Percentiles rank a stretch among this genome's conserved stretches.
These are phyloP conservation scores for Brachyptera putata DNA, from an alignment of 2,888 invertebrate species.

Conservation along the genomic window DNA sequence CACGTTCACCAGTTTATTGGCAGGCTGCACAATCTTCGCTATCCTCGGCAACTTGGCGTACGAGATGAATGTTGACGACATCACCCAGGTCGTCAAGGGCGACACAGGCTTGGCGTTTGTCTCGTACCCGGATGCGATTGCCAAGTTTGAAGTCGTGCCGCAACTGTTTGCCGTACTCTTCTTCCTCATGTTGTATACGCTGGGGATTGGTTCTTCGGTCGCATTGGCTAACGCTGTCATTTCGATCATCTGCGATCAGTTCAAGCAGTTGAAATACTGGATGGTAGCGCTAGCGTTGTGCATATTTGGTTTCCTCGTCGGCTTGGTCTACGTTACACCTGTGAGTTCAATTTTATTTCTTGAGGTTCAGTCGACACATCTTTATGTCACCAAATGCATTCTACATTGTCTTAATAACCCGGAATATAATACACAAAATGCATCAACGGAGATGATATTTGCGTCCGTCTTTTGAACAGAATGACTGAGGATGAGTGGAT, in stretches of 20 bases:
- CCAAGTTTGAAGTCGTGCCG: conserved; percentile 66
- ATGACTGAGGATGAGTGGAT: too few species aligned
- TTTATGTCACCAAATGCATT: too few species aligned
- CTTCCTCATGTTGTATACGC: conserved; percentile 75
- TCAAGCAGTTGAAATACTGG: conserved; percentile 57
- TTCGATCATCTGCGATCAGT: conserved; percentile 64
- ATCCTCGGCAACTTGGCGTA: conserved; percentile 76
- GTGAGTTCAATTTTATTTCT: conserved; percentile 55
- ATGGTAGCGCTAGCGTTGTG: conserved; percentile 56
- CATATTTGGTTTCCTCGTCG: conserved; percentile 56
- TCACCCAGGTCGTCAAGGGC: conserved; percentile 62
- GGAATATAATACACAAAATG: too few species aligned
- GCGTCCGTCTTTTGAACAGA: too few species aligned
- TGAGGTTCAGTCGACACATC: too few species aligned
- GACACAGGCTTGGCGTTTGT: conserved; percentile 79
- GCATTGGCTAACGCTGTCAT: conserved; percentile 65
- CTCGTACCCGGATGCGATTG: conserved; percentile 79
- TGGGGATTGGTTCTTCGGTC: conserved; percentile 72
- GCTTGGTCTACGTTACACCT: conserved; percentile 72
- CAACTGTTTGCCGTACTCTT: conserved; percentile 75
- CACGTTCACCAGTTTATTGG: conserved; percentile 75
- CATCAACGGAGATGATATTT: too few species aligned
- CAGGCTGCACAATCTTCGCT: conserved; percentile 78
- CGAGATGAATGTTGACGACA: conserved; percentile 51
- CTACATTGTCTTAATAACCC: too few species aligned